Percentiles rank a stretch among this genome's conserved stretches.
Conservation (phyloP, 2,797 vertebrate species). For the Alca torda region DNA sequence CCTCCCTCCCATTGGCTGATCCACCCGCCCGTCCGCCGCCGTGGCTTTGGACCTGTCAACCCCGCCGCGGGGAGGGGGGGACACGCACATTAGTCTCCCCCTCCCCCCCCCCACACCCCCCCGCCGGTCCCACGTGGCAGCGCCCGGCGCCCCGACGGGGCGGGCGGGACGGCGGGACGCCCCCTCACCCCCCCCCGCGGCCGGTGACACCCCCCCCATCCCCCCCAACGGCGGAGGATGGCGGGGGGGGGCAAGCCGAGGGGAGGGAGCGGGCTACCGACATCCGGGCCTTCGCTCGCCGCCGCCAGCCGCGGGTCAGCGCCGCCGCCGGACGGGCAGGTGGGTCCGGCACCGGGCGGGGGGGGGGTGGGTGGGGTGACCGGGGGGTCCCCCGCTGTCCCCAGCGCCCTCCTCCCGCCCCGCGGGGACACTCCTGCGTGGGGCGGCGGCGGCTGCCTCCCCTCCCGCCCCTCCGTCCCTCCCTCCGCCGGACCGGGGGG, state of each 20-base stretch:
- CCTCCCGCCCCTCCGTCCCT: background rate
- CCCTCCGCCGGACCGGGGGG: background rate
- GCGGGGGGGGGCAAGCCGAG: conserved; percentile 12
- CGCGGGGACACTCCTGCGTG: background rate
- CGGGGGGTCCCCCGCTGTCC: background rate
- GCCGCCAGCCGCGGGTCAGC: background rate
- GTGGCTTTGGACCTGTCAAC: background rate
- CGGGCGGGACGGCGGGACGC: background rate
- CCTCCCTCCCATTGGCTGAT: background rate
- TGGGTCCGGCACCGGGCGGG: background rate
- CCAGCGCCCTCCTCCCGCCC: background rate
- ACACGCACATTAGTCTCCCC: background rate
- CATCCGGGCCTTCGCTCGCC: conserved; percentile 71
- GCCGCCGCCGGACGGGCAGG: background rate
- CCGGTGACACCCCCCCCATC: background rate
- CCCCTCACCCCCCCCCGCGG: background rate
- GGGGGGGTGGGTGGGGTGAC: no score
- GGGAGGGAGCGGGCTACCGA: conserved; percentile 31
- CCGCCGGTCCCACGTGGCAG: background rate
- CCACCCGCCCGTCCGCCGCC: background rate
- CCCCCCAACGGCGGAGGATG: no score
- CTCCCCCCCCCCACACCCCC: background rate
- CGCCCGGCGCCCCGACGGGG: background rate
- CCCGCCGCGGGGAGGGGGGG: background rate
- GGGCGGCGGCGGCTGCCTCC: background rate